Conservation (phyloP, 2,888 invertebrate species). For the Xestoiulus laeticollis region DNA sequence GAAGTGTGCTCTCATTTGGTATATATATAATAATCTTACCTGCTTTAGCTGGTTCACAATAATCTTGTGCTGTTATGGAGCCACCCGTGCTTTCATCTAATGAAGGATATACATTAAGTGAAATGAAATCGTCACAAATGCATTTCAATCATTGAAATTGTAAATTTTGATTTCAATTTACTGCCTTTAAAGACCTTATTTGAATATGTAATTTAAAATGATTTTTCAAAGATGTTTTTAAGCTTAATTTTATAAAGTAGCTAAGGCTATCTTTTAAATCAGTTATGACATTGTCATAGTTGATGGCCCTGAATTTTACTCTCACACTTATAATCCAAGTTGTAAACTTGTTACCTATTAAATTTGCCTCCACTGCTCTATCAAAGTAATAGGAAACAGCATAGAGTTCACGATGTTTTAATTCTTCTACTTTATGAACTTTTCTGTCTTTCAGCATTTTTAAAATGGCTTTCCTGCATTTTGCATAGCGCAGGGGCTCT, state of each 20-base stretch:
- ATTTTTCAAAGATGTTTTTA: neutral
- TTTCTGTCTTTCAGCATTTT: constrained; percentile 53
- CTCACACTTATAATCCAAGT: too few species aligned
- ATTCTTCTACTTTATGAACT: constrained; percentile 70
- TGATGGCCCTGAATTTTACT: too few species aligned
- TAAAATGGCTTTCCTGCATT: neutral
- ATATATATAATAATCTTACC: constrained; percentile 60
- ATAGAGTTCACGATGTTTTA: constrained; percentile 73
- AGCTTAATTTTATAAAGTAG: neutral
- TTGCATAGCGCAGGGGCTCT: neutral
- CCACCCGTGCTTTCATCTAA: constrained; percentile 69
- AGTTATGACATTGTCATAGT: too few species aligned
- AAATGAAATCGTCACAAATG: neutral
- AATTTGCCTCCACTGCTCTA: constrained; percentile 83
- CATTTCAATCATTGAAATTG: too few species aligned
- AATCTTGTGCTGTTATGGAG: constrained; percentile 74
- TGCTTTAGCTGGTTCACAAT: constrained; percentile 71
- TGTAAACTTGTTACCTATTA: constrained; percentile 69
- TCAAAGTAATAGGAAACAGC: constrained; percentile 97
- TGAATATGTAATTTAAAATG: neutral
- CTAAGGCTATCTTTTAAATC: too few species aligned
- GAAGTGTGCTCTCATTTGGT: neutral
- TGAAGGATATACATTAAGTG: neutral
- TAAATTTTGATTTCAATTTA: too few species aligned
- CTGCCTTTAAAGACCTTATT: too few species aligned